These are phyloP conservation scores for Pseudomugil tenellus DNA, from an alignment of 2,797 vertebrate species.

Conservation along the genomic window DNA sequence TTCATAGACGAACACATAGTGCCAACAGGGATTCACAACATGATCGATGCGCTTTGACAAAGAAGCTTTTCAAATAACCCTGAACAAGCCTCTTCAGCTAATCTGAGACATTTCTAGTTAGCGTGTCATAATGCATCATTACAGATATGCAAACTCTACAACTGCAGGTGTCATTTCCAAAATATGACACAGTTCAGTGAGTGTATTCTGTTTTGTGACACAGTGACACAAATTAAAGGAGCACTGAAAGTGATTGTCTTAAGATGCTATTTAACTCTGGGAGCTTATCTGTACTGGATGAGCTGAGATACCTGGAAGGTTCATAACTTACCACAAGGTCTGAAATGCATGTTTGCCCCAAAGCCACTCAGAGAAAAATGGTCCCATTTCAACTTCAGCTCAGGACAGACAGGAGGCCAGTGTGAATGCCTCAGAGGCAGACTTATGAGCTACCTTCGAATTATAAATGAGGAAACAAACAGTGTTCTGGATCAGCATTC, in stretches of 20 bases:
- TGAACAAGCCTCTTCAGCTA: conserved; percentile 22
- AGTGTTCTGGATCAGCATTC: neutral
- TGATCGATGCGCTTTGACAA: conserved; percentile 40
- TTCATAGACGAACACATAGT: conserved; percentile 26
- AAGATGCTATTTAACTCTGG: neutral
- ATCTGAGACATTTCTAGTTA: conserved; percentile 13
- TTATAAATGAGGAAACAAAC: neutral
- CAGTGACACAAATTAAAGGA: neutral
- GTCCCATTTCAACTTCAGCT: neutral
- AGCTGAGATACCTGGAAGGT: neutral
- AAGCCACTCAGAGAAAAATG: neutral
- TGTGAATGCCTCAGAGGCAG: neutral
- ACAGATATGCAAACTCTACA: neutral
- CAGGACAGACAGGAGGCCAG: neutral
- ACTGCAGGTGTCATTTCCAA: neutral
- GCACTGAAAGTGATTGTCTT: neutral
- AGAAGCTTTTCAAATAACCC: conserved; percentile 15
- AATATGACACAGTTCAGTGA: neutral
- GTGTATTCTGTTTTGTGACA: neutral
- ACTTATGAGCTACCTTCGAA: neutral
- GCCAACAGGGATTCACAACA: conserved; percentile 38
- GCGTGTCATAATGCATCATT: neutral
- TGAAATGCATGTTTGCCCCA: neutral
- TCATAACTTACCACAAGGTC: neutral
- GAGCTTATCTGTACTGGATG: neutral